Base-by-base conservation (phyloP, 37 sponge, comb jelly and placozoan genomes). In the Beroe forskalii region DNA sequence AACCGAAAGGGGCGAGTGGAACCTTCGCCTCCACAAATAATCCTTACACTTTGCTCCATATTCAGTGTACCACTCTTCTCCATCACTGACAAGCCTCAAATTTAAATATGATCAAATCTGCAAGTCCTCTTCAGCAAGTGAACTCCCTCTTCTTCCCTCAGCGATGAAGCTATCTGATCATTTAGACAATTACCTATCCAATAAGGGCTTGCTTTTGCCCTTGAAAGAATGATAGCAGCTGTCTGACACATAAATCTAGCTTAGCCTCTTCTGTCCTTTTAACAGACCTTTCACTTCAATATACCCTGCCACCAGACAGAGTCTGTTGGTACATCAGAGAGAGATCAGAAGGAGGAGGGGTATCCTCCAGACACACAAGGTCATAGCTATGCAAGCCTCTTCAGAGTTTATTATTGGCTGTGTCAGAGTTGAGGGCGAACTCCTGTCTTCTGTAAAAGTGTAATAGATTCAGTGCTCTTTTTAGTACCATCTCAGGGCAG, bases 161-260 rank as follows among this genome's bases (percentile, higher is more conserved):
- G 6, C 55, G 12, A 12, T 12, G 12, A 48, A 17, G 55, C 6
- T 48, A 48, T 48, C 55, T 48, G 12, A 48, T 6, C 12, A 12
- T 12, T 17, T 17, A 12, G 6, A 48, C 55, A 6, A 48, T 12
- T 6, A 48, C 12, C 12, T 48, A 12, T 17, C 55, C 55, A 12
- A 12, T 12, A 12, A 48, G 12, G 12, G 6, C 6, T 12, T 48
- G 6, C 55, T 48, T 48, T 12, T 48, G 6, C 6, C 72, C 72
- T 69, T 27, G 33, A 69, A 69, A 69, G 35, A 69, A 69, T 32
- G 72, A 69, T 1, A 69, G 72, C 19, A 33, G 72, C 3, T 32
- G 35, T 9, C 72, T 69, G 72, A 27, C 37, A 1, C 9, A 69
- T 35, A 35, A 27, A 33, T 19, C 27, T 1, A 32, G 12, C 39